Conservation (phyloP, 2,113 vertebrate genomes). For the Todiramphus chloris region DNA sequence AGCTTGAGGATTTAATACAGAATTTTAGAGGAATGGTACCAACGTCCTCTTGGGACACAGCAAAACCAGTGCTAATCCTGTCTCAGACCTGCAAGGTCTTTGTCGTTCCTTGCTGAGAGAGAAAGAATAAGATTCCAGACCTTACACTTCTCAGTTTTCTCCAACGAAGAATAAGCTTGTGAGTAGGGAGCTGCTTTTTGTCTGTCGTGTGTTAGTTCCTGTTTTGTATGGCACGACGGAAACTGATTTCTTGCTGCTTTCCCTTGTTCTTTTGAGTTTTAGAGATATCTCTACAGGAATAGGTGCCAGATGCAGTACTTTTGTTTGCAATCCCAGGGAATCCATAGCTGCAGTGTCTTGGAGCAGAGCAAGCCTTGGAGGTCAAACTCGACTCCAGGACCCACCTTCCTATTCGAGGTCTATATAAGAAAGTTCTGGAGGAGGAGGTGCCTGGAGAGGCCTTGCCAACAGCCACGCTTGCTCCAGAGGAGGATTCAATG, state of each 20-base stretch:
- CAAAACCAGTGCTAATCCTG: background rate
- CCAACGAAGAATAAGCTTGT: fast-evolving
- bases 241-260: background rate
- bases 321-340: background rate
- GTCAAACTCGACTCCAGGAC: no score
- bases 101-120: background rate
- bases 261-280: background rate
- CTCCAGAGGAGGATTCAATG: background rate
- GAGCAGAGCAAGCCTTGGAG: background rate
- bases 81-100: background rate
- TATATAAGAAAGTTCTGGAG: background rate
- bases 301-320: background rate
- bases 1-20: background rate
- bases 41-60: background rate
- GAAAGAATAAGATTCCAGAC: background rate
- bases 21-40: background rate
- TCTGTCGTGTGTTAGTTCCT: background rate
- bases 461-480: fast-evolving
- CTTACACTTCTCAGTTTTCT: background rate
- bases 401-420: background rate
- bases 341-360: background rate
- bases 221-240: background rate
- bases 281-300: fast-evolving
- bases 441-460: background rate
- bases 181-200: background rate